These are phyloP conservation scores for Choristoneura rosaceana DNA, from an alignment of 2,888 invertebrate species.

Conservation along the genomic window DNA sequence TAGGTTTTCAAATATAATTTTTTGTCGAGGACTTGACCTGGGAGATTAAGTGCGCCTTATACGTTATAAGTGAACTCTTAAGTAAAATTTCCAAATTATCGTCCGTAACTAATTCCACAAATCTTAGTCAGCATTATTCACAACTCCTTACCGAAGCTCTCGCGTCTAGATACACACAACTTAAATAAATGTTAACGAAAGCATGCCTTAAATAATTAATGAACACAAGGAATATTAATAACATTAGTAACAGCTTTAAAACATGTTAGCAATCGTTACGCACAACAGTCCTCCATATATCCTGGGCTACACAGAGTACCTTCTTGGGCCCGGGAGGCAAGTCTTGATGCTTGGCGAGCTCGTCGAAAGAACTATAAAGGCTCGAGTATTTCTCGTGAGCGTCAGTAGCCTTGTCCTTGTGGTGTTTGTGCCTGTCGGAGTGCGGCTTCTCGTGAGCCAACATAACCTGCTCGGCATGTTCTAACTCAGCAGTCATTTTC, in stretches of 20 bases:
- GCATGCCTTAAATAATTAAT: conserved; percentile 46
- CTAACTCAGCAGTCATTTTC: conserved; percentile 82
- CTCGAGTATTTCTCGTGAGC: conserved; percentile 73
- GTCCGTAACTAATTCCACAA: background rate
- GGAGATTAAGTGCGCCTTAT: background rate
- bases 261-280: conserved; percentile 40
- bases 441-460: conserved; percentile 80
- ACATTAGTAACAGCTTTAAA: conserved; percentile 41
- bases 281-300: conserved; percentile 20
- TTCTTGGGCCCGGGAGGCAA: conserved; percentile 72
- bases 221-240: conserved; percentile 40
- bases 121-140: background rate
- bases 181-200: conserved; percentile 44
- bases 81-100: background rate
- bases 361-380: conserved; percentile 78
- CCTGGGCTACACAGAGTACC: conserved; percentile 66
- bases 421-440: conserved; percentile 69
- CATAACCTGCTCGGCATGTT: conserved; percentile 84
- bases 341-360: conserved; percentile 74
- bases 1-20: too few relatives aligned
- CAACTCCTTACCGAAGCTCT: conserved; percentile 16
- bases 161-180: conserved; percentile 22
- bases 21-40: too few relatives aligned
- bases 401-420: conserved; percentile 57
- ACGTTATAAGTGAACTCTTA: background rate